These are phyloP conservation scores for Parasteatoda lunata DNA, from an alignment of 2,888 invertebrate species.

Conservation along the genomic window DNA sequence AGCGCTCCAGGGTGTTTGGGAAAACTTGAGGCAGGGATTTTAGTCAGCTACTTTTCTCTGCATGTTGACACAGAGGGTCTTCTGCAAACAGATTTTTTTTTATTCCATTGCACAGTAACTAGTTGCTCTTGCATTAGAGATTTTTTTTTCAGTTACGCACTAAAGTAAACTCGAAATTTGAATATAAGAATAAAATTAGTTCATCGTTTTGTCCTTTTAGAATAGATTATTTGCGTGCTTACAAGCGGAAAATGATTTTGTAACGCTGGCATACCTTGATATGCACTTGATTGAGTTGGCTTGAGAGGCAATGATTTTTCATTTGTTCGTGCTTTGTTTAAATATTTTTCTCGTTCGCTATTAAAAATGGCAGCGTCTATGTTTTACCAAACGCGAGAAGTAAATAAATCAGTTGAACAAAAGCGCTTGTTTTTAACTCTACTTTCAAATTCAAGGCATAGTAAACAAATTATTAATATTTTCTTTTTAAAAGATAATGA, in stretches of 20 bases:
- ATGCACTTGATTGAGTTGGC: background rate
- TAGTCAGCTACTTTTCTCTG: slow-evolving; percentile 13
- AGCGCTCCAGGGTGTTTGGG: slow-evolving; percentile 39
- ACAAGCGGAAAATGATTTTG: background rate
- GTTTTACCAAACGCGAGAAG: too few species aligned
- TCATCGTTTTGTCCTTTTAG: background rate
- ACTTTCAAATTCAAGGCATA: too few species aligned
- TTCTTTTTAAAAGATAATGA: too few species aligned
- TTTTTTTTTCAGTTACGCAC: slow-evolving; percentile 12
- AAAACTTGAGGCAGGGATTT: slow-evolving; percentile 16
- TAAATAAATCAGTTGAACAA: too few species aligned
- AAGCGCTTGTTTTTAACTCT: too few species aligned
- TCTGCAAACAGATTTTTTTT: slow-evolving; percentile 26
- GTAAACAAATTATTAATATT: too few species aligned
- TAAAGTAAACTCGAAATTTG: slow-evolving; percentile 2
- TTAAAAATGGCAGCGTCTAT: too few species aligned
- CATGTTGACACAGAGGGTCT: slow-evolving; percentile 27
- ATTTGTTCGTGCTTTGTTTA: too few species aligned
- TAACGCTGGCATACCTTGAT: background rate
- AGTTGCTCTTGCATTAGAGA: background rate
- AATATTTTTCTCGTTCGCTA: too few species aligned
- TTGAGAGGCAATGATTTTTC: too few species aligned
- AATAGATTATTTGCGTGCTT: slow-evolving; percentile 10
- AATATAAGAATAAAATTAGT: slow-evolving; percentile 15
- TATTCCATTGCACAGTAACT: background rate